These are phyloP conservation scores for Sinopyrophorus schimmeli DNA, from an alignment of 2,888 invertebrate species.

Conservation along the genomic window DNA sequence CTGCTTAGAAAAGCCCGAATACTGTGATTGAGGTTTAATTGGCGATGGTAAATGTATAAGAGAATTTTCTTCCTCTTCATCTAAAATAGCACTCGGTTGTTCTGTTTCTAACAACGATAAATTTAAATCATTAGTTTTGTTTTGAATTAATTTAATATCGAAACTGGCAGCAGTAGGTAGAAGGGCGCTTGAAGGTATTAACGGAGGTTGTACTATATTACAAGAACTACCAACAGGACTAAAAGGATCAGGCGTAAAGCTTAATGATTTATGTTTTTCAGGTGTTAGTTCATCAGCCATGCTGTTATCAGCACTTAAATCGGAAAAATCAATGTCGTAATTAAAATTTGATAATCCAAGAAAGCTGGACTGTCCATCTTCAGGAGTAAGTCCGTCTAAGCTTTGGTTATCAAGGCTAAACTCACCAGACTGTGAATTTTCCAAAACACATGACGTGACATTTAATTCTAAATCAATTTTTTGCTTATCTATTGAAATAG, in stretches of 20 bases:
- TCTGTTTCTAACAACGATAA: constrained; percentile 28
- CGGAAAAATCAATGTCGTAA: constrained; percentile 77
- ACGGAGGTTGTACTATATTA: constrained; percentile 47
- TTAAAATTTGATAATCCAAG: constrained; percentile 71
- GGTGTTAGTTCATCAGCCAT: constrained; percentile 61
- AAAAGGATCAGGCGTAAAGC: constrained; percentile 58
- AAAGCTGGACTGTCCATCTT: constrained; percentile 61
- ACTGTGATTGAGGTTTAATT: constrained; percentile 55
- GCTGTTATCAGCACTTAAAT: constrained; percentile 73
- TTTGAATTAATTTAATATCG: not conserved
- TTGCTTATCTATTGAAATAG: constrained; percentile 37
- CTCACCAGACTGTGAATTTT: constrained; percentile 57
- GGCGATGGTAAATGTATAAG: constrained; percentile 47
- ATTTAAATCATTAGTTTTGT: constrained; percentile 14
- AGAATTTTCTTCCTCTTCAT: constrained; percentile 43
- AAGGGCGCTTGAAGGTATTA: constrained; percentile 42
- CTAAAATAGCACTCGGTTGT: constrained; percentile 39
- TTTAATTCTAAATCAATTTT: constrained; percentile 47
- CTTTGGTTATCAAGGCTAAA: constrained; percentile 63
- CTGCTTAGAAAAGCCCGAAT: constrained; percentile 64
- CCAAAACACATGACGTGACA: constrained; percentile 52
- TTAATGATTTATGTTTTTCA: constrained; percentile 47
- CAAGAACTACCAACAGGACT: constrained; percentile 58
- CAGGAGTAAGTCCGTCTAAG: constrained; percentile 64
- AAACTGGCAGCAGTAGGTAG: constrained; percentile 2